Base-by-base conservation (phyloP, 1,140 invertebrate species). In the Drosophila kohkoa region DNA sequence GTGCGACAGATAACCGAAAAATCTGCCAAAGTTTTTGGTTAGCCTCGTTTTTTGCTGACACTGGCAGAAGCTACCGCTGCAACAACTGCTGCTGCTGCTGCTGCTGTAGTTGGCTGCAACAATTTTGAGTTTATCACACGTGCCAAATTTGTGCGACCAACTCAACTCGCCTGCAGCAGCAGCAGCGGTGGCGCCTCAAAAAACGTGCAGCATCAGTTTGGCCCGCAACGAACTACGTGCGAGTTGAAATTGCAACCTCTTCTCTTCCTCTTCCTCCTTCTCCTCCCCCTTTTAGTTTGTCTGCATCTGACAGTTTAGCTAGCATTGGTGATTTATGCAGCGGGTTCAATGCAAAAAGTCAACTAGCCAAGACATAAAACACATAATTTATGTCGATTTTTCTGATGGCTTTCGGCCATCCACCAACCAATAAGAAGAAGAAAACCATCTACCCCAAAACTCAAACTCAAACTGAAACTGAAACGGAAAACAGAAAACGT, bases 81-180 rank as follows among this genome's bases (percentile, higher is more conserved):
- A 15, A 51, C 55, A 38, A 10, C 32, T 7, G 35, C 62, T 48
- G 55, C 55, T 76, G 79, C 83, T 88, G 68, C 48, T 35, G 51
- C 49, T 51, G 41, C 41, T 13, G n/a, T 13, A n/a, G 63, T 75
- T 86, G 82, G 70, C 79, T 72, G 76, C 79, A 87, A 88, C 82
- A 83, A 88, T 88, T 87, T 87, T 81, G 77, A 83, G 83, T 89
- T 87, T 87, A 87, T 87, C 83, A 87, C 83, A 87, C 83, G 83
- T 87, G 83, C 83, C 83, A 87, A 87, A 88, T 88, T 25, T 87
- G 77, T 87, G 82, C 51, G 82, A 59, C 75, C 68, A 87, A 75
- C 82, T 79, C 35, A 87, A 75, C 82, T 79, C 35, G 54, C 78
- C 82, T 81, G 82, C 78, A 54, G 45, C 64, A 25, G 20, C 20